Conservation (phyloP, 2,113 vertebrate species). For the Syrmaticus mikado region DNA sequence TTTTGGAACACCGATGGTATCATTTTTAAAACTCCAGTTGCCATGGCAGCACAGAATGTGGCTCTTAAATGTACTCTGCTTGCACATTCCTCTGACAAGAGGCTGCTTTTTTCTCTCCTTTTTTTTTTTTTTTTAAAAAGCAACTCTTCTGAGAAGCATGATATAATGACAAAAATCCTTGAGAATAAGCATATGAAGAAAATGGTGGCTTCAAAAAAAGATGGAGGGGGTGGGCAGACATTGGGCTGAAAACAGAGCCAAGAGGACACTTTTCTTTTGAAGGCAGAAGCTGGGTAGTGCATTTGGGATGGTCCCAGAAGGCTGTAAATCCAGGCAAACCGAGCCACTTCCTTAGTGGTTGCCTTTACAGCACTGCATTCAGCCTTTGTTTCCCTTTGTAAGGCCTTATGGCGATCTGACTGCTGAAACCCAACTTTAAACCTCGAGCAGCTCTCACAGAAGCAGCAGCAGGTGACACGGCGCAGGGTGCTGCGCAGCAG, state of each 20-base stretch:
- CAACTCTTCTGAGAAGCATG: slow-evolving; percentile 56
- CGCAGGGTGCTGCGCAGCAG: background rate
- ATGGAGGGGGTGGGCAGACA: background rate
- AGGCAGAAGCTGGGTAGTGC: background rate
- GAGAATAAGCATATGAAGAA: slow-evolving; percentile 49
- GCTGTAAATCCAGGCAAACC: slow-evolving; percentile 16
- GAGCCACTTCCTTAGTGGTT: slow-evolving; percentile 32
- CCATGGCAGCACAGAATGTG: slow-evolving; percentile 73
- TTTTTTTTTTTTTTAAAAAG: background rate
- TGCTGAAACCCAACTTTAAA: slow-evolving; percentile 57
- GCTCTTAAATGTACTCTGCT: slow-evolving; percentile 73
- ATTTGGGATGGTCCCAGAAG: slow-evolving; percentile 27
- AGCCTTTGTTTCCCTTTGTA: slow-evolving; percentile 39
- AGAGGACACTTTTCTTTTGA: background rate
- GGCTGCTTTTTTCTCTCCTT: background rate
- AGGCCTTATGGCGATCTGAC: background rate
- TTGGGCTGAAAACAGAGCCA: background rate
- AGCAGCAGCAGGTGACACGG: slow-evolving; percentile 34
- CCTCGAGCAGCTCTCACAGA: slow-evolving; percentile 43
- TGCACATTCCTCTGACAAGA: slow-evolving; percentile 71
- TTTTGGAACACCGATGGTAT: slow-evolving; percentile 69
- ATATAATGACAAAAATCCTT: slow-evolving; percentile 45
- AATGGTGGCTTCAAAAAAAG: slow-evolving; percentile 43
- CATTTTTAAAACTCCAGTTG: slow-evolving; percentile 78
- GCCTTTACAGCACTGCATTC: slow-evolving; percentile 19